Base-by-base conservation (phyloP, 2,113 vertebrate genomes). In the Neodon shergylaensis region DNA sequence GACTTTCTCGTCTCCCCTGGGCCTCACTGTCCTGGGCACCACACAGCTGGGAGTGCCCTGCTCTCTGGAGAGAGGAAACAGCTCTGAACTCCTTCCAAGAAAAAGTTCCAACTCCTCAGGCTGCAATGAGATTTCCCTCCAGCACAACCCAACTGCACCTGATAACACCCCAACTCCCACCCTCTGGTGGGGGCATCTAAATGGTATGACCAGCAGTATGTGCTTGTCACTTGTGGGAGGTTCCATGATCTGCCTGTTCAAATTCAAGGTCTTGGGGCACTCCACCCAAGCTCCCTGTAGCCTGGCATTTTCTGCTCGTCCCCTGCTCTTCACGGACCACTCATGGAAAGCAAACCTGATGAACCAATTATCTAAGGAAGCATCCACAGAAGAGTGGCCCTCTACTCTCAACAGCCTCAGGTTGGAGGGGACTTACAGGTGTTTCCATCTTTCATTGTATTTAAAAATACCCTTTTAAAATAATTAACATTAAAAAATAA, bases 121-220 rank as follows among this genome's bases (percentile, higher is more conserved):
- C n/a, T 31, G 22, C 33, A 16, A 2, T 6, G 4, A 22, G 7
- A 14, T 5, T 61, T 49, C 19, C 31, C 65, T 72, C 74, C n/a
- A 1, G 47, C 9, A 17, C 22, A 31, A 12, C 24, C 8, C 31
- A 0, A 4, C 7, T 19, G 4, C 31, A 28, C 0, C 2, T 0
- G 54, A 22, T 12, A 33, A 58, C 36, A 28, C 12, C 19, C 19
- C 2, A 1, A 66, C 6, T 39, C 36, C n/a, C 36, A 36, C 36
- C n/a, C 33, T 2, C 47, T 63, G 42, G 31, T 10, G 36, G 28
- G 0, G 1, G 0, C 66, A 14, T 17, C 36, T 6, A 28, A 39
- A 14, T 28, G 8, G 1, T 5, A 21, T 17, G 42, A 24, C 72
- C 47, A 70, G 11, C 5, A 44, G 22, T 33, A 7, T 2, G 19